phyloP scores from a whole-genome alignment of 2,113 vertebrate species.

The Colossoma macropomum region DNA sequence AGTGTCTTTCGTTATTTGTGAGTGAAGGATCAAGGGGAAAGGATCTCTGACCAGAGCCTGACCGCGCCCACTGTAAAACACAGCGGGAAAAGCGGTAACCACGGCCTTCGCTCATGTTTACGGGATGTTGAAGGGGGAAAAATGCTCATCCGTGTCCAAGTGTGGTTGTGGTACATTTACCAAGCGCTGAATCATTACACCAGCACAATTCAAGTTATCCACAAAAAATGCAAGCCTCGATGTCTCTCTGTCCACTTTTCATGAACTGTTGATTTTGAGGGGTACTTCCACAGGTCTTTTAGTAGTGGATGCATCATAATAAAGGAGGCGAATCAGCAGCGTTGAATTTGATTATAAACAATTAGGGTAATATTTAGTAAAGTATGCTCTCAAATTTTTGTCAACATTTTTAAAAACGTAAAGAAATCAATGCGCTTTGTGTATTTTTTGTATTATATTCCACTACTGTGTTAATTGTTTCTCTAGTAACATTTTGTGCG shows the following conservation, averaged over 20 bases:
- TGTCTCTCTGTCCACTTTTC: not conserved
- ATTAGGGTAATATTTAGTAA: no score
- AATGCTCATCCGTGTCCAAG: slow-evolving; percentile 34
- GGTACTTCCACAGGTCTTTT: not conserved
- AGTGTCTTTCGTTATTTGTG: slow-evolving; percentile 17
- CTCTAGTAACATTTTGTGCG: no score
- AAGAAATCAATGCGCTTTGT: no score
- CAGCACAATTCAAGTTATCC: not conserved
- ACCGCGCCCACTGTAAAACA: slow-evolving; percentile 22
- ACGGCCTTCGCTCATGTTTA: slow-evolving; percentile 33
- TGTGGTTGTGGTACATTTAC: slow-evolving; percentile 40
- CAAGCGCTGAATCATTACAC: slow-evolving; percentile 29
- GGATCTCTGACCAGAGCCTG: slow-evolving; percentile 26
- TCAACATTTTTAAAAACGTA: no score
- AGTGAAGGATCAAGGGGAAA: slow-evolving; percentile 29
- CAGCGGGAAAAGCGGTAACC: slow-evolving; percentile 38
- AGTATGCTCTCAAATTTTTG: no score
- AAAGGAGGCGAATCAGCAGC: no score
- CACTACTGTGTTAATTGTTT: no score
- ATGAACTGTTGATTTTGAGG: not conserved
- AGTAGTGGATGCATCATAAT: no score
- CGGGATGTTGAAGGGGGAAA: slow-evolving; percentile 17
- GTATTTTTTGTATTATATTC: no score
- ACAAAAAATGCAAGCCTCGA: not conserved
- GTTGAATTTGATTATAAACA: not conserved